Conservation (phyloP, 2,888 invertebrate genomes). For the Ypsolopha scabrella region DNA sequence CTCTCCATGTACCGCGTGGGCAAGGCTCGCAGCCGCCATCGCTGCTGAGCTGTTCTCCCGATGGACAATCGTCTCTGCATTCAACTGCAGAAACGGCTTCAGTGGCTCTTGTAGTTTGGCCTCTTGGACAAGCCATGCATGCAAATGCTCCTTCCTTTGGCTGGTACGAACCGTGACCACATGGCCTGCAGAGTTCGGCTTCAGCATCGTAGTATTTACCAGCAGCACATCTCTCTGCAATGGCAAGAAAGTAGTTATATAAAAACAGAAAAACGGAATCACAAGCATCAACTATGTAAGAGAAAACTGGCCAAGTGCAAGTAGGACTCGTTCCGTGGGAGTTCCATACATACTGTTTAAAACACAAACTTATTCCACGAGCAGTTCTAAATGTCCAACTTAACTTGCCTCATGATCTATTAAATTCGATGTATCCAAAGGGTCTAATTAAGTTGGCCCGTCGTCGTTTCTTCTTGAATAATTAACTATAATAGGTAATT, state of each 20-base stretch:
- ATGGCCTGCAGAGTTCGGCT: conserved; percentile 89
- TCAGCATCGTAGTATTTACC: conserved; percentile 94
- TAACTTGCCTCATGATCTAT: no score
- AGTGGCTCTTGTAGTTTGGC: conserved; percentile 90
- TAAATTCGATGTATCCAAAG: no score
- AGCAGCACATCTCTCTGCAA: conserved; percentile 87
- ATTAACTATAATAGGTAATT: no score
- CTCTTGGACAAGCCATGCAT: conserved; percentile 88
- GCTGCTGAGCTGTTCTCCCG: conserved; percentile 84
- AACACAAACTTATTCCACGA: no score
- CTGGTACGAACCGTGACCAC: conserved; percentile 95
- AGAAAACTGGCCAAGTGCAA: no score
- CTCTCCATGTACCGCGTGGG: conserved; percentile 87
- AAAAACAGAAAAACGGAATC: neutral
- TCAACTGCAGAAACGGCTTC: conserved; percentile 90
- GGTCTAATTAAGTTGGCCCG: no score
- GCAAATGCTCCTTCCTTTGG: conserved; percentile 91
- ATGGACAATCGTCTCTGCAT: conserved; percentile 87
- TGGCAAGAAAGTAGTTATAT: conserved; percentile 6
- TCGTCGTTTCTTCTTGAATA: no score
- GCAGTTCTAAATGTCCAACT: no score
- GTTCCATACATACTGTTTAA: no score
- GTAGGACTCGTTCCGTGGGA: no score
- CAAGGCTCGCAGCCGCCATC: conserved; percentile 95
- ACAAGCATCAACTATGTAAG: no score